Evolutionary conservation across 2,797 vertebrate species (phyloP), one percentile per base, ranked within the genome.

Genomic region (Allobates femoralis): DNA sequence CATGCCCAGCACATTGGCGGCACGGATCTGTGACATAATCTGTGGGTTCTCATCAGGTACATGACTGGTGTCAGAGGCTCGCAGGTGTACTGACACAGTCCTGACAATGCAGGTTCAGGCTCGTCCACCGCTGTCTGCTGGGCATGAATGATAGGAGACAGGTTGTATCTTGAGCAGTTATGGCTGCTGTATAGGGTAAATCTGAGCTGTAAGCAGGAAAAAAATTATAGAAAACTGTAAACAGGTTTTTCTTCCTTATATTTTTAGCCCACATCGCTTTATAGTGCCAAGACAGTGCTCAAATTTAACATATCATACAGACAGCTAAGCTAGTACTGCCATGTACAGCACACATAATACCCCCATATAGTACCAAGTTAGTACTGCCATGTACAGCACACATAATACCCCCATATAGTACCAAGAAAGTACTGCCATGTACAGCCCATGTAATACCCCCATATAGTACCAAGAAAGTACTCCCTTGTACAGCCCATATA

Each of bases 121-220:
- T 64, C 15, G 71, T 46, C 50, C 19, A 21, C 12, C 21, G 14
- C 58, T 21, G 46, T 77, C 69, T 77, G 21, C 55, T 56, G 60
- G 53, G 26, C 19, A n/a, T 64, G 50, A 85, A 62, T 28, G 21
- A 21, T 8, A 46, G 23, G 18, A 64, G 30, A 26, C 85, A 82
- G 73, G 85, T 82, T 56, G 71, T 53, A 32, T 66, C 85, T 75
- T 86, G 78, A 62, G 53, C 18, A 34, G 66, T 23, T 50, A n/a
- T 41, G 15, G 5, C 1, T 32, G 37, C 28, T 28, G 41, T 41
- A 34, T 16, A 75, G 28, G 21, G 14, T 30, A 66, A 28, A 3
- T 28, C 28, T 14, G 62, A 30, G 28, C 21, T 28, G 26, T 0
- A 51, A 46, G 12, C 41, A 26, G 11, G 26, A n/a, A 2, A 2